Evolutionary conservation across 2,888 invertebrate genomes (phyloP), one percentile per base, ranked within the genome.

Genomic region (Lymantria monacha): DNA sequence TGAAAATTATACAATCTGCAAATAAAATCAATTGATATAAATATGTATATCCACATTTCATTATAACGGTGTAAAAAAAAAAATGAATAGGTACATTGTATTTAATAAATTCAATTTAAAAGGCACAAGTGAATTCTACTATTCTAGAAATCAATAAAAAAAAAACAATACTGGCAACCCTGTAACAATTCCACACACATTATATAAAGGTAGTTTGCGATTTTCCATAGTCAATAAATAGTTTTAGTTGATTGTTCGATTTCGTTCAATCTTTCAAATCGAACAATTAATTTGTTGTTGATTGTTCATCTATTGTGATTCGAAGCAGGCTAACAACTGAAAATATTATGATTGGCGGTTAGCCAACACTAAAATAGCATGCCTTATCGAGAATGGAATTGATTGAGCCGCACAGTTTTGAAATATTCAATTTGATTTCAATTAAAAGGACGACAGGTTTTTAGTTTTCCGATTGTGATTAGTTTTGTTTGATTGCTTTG

Each of bases 181-280:
- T 67, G 55, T 57, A 49, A 61, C 45, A 44, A 57, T 46, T 55
- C 47, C 57, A 57, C 61, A 57, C 61, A 61, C 51, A 62, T 57
- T 60, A 74, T 74, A 74, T 70, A 48, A 61, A 57, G 49, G 69
- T 73, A 57, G 67, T 81, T 81, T 77, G 73, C 76, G 53, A 81
- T 81, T 81, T 70, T 70, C 50, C 72, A 78, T 72, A 79, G 77
- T 62, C 68, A 57, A 70, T 80, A 73, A 76, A 72, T 62, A 64
- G 65, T 65, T 74, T 71, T 65, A 44, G 44, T 61, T 67, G 61
- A 64, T 60, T 59, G 64, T 72, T 67, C 63, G 66, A 67, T 67
- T 71, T 56, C 61, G 57, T 53, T 63, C 65, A 63, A 61, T 63
- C 63, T 60, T 57, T 66, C 60, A 61, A 63, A 40, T 55, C 61